These are phyloP conservation scores for Tetrapedia diversipes DNA, from an alignment of 2,888 invertebrate species.

Conservation along the genomic window DNA sequence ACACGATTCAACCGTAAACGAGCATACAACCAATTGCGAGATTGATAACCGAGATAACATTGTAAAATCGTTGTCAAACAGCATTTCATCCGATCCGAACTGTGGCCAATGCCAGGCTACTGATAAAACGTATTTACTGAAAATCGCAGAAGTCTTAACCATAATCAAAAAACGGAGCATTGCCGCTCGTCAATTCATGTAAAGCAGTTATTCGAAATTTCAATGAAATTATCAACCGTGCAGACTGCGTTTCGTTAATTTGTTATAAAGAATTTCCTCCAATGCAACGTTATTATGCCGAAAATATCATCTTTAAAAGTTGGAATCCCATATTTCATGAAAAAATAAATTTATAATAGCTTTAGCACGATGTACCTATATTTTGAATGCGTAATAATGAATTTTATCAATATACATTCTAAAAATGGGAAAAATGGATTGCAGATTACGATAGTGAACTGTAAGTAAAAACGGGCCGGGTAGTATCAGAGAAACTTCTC, in stretches of 20 bases:
- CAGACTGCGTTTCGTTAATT: constrained; percentile 15
- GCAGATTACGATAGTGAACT: too few relatives aligned
- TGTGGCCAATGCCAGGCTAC: background rate
- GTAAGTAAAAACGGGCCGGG: too few relatives aligned
- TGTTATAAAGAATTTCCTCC: background rate
- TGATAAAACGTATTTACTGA: constrained; percentile 35
- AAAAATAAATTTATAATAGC: too few relatives aligned
- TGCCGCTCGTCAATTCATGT: background rate
- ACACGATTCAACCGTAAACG: constrained; percentile 24
- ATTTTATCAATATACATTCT: too few relatives aligned
- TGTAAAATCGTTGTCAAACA: constrained; percentile 35
- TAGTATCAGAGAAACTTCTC: too few relatives aligned
- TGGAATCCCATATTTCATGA: too few relatives aligned
- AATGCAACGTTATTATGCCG: too few relatives aligned
- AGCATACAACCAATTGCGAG: constrained; percentile 28
- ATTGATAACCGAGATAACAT: constrained; percentile 19
- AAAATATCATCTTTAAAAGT: too few relatives aligned
- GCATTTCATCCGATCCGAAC: constrained; percentile 13
- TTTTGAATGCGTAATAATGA: too few relatives aligned
- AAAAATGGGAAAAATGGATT: too few relatives aligned
- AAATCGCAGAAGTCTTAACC: constrained; percentile 24
- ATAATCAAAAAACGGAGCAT: background rate
- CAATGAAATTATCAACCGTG: constrained; percentile 2
- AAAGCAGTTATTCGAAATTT: background rate
- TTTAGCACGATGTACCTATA: too few relatives aligned